Percentiles rank a stretch among this genome's conserved stretches.
Evolutionary conservation across 2,797 vertebrate genomes (phyloP).

Genomic region (Chaenodraco wilsoni): DNA sequence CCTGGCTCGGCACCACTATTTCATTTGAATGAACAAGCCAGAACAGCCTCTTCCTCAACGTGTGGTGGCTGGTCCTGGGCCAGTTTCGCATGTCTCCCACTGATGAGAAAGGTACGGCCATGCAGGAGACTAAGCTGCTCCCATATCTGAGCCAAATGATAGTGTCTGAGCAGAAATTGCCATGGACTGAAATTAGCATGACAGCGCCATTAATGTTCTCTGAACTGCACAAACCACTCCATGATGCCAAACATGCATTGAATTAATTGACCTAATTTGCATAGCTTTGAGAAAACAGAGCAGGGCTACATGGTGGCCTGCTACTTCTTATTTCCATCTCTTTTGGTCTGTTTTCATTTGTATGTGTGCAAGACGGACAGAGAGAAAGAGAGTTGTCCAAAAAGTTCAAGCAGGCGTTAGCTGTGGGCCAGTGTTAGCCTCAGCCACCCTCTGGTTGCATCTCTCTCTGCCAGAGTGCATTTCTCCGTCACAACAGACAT

Average conservation of each 20-base stretch:
- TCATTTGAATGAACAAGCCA: slow-evolving; percentile 54
- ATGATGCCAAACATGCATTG: slow-evolving; percentile 60
- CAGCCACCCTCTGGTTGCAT: slow-evolving; percentile 61
- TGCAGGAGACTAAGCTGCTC: slow-evolving; percentile 13
- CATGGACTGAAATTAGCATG: slow-evolving; percentile 52
- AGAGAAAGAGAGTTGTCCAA: slow-evolving; percentile 22
- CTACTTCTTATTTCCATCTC: slow-evolving; percentile 43
- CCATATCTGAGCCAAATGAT: slow-evolving; percentile 42
- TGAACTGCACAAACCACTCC: slow-evolving; percentile 57
- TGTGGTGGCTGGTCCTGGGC: slow-evolving; percentile 48
- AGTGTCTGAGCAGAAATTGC: slow-evolving; percentile 32
- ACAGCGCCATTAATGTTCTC: slow-evolving; percentile 52
- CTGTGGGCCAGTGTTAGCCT: slow-evolving; percentile 69
- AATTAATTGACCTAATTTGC: slow-evolving; percentile 71
- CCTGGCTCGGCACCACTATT: slow-evolving; percentile 44
- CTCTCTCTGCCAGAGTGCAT: slow-evolving; percentile 54
- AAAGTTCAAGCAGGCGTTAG: slow-evolving; percentile 55
- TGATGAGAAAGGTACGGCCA: slow-evolving; percentile 45
- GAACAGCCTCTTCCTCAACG: slow-evolving; percentile 40
- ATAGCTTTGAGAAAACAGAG: slow-evolving; percentile 47
- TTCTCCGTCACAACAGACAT: slow-evolving; percentile 62
- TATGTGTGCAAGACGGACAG: slow-evolving; percentile 8
- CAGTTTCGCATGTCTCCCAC: slow-evolving; percentile 56
- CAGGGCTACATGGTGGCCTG: slow-evolving; percentile 34
- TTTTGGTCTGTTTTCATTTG: slow-evolving; percentile 10